phyloP scores from a whole-genome alignment of 2,113 vertebrate genomes.

The Uropsilus gracilis region DNA sequence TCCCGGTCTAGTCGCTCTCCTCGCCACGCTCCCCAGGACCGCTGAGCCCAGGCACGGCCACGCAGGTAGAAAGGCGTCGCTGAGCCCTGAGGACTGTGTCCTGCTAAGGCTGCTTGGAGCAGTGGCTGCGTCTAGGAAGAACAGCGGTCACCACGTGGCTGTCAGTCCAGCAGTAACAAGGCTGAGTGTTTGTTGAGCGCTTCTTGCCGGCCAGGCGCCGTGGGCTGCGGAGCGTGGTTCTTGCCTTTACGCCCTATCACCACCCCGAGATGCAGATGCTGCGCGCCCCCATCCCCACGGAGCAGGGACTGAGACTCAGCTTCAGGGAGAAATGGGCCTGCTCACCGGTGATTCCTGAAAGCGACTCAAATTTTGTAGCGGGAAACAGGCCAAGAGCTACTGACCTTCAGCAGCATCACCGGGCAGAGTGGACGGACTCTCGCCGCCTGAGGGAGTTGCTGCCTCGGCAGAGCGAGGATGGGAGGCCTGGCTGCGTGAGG shows the following conservation, averaged over 20 bases:
- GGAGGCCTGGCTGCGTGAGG: neutral
- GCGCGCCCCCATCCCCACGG: neutral
- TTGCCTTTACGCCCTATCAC: neutral
- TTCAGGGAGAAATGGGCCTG: neutral
- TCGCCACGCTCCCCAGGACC: rapidly evolving
- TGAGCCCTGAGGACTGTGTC: neutral
- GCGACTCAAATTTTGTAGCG: neutral
- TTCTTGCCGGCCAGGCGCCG: neutral
- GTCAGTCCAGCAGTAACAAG: neutral
- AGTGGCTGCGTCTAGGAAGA: neutral
- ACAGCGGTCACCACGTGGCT: no score
- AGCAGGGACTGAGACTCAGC: neutral
- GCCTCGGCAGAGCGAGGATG: neutral
- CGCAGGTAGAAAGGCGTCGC: neutral
- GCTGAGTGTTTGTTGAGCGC: slow-evolving; percentile 1
- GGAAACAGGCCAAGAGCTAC: neutral
- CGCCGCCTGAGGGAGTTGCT: rapidly evolving
- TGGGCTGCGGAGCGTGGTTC: neutral
- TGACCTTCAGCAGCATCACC: neutral
- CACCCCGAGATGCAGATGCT: neutral
- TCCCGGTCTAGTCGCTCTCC: neutral
- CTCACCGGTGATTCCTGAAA: neutral
- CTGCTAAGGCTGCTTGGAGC: neutral
- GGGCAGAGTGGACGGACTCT: neutral
- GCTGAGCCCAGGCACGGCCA: neutral